A percentile compares a stretch with the other conserved stretches of the same genome.
These are phyloP conservation scores for Montipora cactus DNA, from an alignment of 64 coral and sea anemone species.

Conservation along the genomic window DNA sequence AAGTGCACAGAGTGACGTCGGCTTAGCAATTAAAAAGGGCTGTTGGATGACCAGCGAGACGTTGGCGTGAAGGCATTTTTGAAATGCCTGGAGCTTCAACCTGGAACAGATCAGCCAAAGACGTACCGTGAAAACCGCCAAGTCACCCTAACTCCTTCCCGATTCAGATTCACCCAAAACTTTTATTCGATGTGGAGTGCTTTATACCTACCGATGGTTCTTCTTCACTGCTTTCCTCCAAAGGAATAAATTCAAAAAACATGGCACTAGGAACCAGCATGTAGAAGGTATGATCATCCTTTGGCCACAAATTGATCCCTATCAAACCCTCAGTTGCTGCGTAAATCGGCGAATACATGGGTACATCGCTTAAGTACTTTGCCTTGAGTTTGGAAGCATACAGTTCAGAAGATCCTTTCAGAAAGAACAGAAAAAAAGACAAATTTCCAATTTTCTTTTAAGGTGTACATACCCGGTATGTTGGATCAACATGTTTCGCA, in stretches of 20 bases:
- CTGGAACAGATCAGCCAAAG: too few relatives aligned
- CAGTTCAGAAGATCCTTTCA: slow-evolving; percentile 14
- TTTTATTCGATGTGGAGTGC: neutral
- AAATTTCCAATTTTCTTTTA: neutral
- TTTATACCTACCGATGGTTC: slow-evolving; percentile 9
- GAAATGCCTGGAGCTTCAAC: too few relatives aligned
- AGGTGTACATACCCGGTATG: too few relatives aligned
- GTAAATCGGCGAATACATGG: slow-evolving; percentile 46
- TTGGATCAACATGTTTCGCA: too few relatives aligned
- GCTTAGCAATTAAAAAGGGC: too few relatives aligned
- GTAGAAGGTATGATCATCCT: slow-evolving; percentile 3
- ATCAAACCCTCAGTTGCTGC: slow-evolving; percentile 35
- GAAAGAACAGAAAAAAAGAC: neutral
- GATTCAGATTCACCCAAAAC: too few relatives aligned
- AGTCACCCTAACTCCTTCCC: too few relatives aligned
- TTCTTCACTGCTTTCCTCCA: slow-evolving; percentile 34
- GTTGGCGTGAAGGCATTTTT: too few relatives aligned
- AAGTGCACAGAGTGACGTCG: too few relatives aligned
- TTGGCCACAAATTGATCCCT: slow-evolving; percentile 30
- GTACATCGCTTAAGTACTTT: slow-evolving; percentile 16
- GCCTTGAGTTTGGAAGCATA: slow-evolving; percentile 35
- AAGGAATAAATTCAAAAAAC: slow-evolving; percentile 43
- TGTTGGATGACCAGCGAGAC: too few relatives aligned
- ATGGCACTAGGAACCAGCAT: slow-evolving; percentile 30
- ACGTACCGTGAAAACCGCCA: too few relatives aligned